Base-by-base conservation (phyloP, 2,888 invertebrate species). In the Polydrusus tereticollis region DNA sequence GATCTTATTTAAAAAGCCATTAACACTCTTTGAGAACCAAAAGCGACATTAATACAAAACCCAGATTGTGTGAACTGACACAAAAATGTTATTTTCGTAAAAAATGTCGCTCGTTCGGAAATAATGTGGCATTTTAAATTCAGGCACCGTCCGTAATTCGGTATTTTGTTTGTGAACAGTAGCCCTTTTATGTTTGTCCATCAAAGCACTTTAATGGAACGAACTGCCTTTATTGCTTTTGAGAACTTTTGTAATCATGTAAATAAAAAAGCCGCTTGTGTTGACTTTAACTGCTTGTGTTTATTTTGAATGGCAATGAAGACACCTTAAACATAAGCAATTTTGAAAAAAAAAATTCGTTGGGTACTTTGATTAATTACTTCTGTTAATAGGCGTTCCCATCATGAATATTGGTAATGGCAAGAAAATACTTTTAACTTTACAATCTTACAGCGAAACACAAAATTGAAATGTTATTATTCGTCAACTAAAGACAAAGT, bases 161-260 rank as follows among this genome's bases (percentile, higher is more conserved):
- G 20, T 38, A 20, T 58, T n/a, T 58, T 58, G 38, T 58, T 58
- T 58, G 58, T 21, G n/a, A 38, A 36, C 36, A 21, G 18, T 41
- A 41, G 41, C 41, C 43, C 43, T 60, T 60, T 60, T 60, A 18
- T 60, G 45, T 45, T 45, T 29, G 45, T 26, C 26, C 45, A 23
- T 43, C 29, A 45, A 60, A 60, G 26, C 16, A 14, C 38, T 43
- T 20, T 26, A 60, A 43, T 60, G 60, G 16, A 43, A 7, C 5
- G n/a, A 21, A 38, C 21, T 50, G 14, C 12, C 47, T 20, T 57
- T 43, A 60, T 60, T 60, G 59, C 59, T 16, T 45, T 60, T 43
- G 16, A 43, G 38, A 60, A 60, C 43, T 43, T 43, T 45, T 43
- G 43, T 26, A 60, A 60, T 60, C 21, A 60, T 16, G 26, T 16